phyloP scores from a whole-genome alignment of 1,140 invertebrate species.

The Lepidurus arcticus region DNA sequence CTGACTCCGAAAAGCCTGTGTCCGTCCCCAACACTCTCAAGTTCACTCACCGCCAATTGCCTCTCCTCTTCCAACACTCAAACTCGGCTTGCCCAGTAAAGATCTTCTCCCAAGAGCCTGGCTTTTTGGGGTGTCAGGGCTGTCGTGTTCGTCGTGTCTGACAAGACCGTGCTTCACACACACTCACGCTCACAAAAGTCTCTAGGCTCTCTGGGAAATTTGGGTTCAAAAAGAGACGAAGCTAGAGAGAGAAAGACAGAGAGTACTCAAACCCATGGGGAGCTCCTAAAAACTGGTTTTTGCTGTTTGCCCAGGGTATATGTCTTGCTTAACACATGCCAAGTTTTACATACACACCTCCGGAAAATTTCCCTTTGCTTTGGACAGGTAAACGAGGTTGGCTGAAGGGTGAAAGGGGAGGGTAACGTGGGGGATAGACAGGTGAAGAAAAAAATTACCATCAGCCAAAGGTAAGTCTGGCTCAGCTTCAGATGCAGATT shows the following conservation, averaged over 20 bases:
- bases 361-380: neutral
- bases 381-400: neutral
- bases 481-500: conserved; percentile 4
- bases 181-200: conserved; percentile 3
- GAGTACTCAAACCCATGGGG: conserved; percentile 1
- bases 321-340: conserved; percentile 19
- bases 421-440: neutral
- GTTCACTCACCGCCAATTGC: neutral
- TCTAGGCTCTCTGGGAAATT: neutral
- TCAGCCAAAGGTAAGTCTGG: conserved; percentile 13
- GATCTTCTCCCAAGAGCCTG: conserved; percentile 6
- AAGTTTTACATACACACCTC: conserved; percentile 19
- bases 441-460: conserved; percentile 6
- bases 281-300: neutral
- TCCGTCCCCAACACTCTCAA: neutral
- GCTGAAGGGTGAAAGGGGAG: neutral
- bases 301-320: conserved; percentile 21
- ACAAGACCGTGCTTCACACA: conserved; percentile 1
- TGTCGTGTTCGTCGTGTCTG: conserved; percentile 17
- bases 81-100: neutral
- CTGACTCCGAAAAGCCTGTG: neutral
- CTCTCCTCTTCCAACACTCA: neutral
- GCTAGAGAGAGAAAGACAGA: conserved; percentile 21
- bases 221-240: neutral
- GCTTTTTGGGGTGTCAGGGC: conserved; percentile 1